Evolutionary conservation across 2,797 vertebrate genomes (phyloP).

Genomic region (Falco novaeseelandiae): DNA sequence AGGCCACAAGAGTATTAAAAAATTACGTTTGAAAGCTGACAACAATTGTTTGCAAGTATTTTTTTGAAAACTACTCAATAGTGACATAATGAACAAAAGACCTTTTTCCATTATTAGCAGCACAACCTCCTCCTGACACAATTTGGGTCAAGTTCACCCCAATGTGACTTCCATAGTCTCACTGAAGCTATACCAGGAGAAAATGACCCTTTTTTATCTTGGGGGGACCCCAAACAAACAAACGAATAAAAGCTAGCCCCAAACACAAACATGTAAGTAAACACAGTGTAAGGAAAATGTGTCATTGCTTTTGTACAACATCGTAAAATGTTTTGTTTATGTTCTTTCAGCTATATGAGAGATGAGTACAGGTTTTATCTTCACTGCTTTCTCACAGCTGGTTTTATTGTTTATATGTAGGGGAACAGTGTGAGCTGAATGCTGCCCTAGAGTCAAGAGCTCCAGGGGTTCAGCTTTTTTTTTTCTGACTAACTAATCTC

Average conservation of each 20-base stretch:
- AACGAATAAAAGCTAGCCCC: no score
- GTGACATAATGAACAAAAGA: background rate
- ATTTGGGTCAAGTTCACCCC: slow-evolving; percentile 1
- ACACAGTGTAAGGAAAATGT: background rate
- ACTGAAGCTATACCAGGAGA: background rate
- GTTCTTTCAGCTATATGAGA: background rate
- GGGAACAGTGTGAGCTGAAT: background rate
- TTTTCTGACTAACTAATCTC: background rate
- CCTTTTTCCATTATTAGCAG: background rate
- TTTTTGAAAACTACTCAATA: background rate
- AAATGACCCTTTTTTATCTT: background rate
- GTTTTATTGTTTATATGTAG: background rate
- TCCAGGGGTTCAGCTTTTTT: background rate
- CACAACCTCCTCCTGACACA: background rate
- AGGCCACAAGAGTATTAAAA: slow-evolving; percentile 50
- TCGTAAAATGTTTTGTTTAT: background rate
- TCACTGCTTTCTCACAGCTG: background rate
- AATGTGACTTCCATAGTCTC: background rate
- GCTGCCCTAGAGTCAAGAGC: background rate
- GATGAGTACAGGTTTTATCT: background rate
- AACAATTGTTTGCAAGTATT: slow-evolving; percentile 28
- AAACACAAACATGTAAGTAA: background rate
- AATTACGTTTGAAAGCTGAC: slow-evolving; percentile 56
- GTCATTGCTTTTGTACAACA: background rate
- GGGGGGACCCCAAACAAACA: background rate